These are phyloP conservation scores for Pelobates cultripes DNA, from an alignment of 2,797 vertebrate genomes.

Conservation along the genomic window DNA sequence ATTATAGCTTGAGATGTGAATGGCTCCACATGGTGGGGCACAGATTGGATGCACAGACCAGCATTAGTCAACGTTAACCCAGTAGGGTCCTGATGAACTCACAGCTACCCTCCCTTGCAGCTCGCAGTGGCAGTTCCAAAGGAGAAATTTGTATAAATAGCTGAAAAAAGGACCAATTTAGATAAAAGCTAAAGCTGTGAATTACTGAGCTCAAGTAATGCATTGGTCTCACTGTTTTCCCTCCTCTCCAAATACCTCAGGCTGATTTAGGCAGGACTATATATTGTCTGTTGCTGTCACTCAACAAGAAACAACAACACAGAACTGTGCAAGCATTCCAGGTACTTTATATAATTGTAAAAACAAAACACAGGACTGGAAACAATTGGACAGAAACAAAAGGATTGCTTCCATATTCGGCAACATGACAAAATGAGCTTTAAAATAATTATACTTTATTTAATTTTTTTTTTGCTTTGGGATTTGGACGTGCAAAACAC, in stretches of 20 bases:
- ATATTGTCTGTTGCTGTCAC: constrained; percentile 21
- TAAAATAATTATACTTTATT: constrained; percentile 6
- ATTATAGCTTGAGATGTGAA: constrained; percentile 68
- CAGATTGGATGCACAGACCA: constrained; percentile 48
- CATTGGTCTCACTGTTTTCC: constrained; percentile 27
- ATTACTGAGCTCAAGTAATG: constrained; percentile 42
- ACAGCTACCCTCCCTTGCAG: constrained; percentile 24
- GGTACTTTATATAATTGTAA: constrained; percentile 37
- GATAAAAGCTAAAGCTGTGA: constrained; percentile 47
- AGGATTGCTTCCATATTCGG: constrained; percentile 20
- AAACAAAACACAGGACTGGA: constrained; percentile 31
- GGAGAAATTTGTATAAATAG: constrained; percentile 44
- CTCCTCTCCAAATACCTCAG: constrained; percentile 37
- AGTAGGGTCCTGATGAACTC: constrained; percentile 36
- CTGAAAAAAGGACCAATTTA: constrained; percentile 46
- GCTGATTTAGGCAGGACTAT: constrained; percentile 18
- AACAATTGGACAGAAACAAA: constrained; percentile 33
- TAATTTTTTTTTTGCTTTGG: not conserved
- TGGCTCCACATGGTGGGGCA: constrained; percentile 25
- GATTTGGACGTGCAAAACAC: not conserved
- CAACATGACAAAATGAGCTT: constrained; percentile 6
- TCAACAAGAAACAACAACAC: constrained; percentile 7
- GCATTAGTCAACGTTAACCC: constrained; percentile 52
- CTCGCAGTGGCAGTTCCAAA: constrained; percentile 18
- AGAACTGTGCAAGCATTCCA: constrained; percentile 9